Base-by-base conservation (phyloP, 2,888 invertebrate genomes). In the Folsomia candida region DNA sequence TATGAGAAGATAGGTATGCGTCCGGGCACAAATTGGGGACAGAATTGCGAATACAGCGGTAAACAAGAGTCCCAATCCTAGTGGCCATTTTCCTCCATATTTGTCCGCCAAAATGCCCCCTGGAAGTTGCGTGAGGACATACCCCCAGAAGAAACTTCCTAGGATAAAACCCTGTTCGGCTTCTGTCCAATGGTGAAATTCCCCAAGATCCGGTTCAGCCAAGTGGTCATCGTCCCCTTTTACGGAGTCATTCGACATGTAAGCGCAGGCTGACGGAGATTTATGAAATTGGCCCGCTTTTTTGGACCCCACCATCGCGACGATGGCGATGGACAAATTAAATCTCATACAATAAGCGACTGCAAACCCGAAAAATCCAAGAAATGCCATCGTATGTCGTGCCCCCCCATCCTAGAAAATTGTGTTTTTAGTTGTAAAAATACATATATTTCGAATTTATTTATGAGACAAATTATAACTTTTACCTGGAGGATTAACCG, bases 61-160 rank as follows among this genome's bases (percentile, higher is more conserved):
- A 14, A 90, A 89, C 1, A 94, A 84, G 51, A 94, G 90, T 54
- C 94, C 94, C 68, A 92, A 84, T 0, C 91, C 92, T 54, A 94
- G 86, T 0, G 92, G 88, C 84, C 92, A 91, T n/a, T 94, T 94
- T 24, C 94, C 94, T 24, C 94, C 94, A 76, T 92, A 91, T 77
- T 87, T 87, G 80, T 92, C 92, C 0, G 93, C 90, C 51, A 94
- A 81, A 68, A 91, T 85, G 69, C 93, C 94, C 59, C 70, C 60
- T 60, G 94, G 94, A 25, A 94, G 82, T 81, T 93, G 93, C 0
- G 93, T 92, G 0, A 91, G 72, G 0, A 93, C 89, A 83, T 94
- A 93, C 1, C 93, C 93, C 86, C 91, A 92, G 84, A 91, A 94
- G 83, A 94, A 93, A 0, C 92, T 70, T n/a, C 76, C 75, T 3